phyloP scores from a whole-genome alignment of 2,888 invertebrate species.

The Morpho helenor region DNA sequence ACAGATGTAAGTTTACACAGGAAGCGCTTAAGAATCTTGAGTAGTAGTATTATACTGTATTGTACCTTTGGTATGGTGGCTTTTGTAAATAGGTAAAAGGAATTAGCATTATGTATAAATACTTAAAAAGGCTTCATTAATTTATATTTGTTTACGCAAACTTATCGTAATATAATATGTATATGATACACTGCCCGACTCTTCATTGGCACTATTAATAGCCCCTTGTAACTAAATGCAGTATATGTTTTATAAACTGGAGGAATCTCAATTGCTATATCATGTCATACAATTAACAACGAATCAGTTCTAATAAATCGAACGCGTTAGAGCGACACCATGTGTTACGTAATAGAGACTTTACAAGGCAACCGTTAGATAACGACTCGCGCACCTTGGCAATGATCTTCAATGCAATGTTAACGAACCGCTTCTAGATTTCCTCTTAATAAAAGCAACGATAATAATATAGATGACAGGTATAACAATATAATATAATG shows the following conservation, averaged over 20 bases:
- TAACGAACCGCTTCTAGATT: constrained; percentile 2
- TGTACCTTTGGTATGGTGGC: too few relatives aligned
- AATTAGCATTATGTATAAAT: too few relatives aligned
- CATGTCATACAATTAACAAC: constrained; percentile 23
- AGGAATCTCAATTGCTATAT: constrained; percentile 19
- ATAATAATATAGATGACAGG: too few relatives aligned
- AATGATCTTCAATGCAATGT: constrained; percentile 53
- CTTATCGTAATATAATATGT: constrained; percentile 12
- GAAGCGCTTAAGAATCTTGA: too few relatives aligned
- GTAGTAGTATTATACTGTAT: too few relatives aligned
- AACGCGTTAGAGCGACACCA: constrained; percentile 5
- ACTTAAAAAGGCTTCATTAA: too few relatives aligned
- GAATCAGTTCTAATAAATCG: constrained; percentile 27
- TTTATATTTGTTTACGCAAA: constrained; percentile 1
- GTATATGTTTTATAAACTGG: constrained; percentile 18
- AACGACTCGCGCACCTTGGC: constrained; percentile 47
- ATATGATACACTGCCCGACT: constrained; percentile 15
- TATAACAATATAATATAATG: too few relatives aligned
- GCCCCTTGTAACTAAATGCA: constrained; percentile 22
- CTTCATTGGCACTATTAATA: constrained; percentile 24
- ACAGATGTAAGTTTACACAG: too few relatives aligned
- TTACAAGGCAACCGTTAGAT: constrained; percentile 7
- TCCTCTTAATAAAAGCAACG: too few relatives aligned
- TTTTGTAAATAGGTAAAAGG: too few relatives aligned
- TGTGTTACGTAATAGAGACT: constrained; percentile 6